Evolutionary conservation across 2,113 vertebrate species (phyloP), one percentile per base, ranked within the genome.

Genomic region (Phyllopteryx taeniolatus): DNA sequence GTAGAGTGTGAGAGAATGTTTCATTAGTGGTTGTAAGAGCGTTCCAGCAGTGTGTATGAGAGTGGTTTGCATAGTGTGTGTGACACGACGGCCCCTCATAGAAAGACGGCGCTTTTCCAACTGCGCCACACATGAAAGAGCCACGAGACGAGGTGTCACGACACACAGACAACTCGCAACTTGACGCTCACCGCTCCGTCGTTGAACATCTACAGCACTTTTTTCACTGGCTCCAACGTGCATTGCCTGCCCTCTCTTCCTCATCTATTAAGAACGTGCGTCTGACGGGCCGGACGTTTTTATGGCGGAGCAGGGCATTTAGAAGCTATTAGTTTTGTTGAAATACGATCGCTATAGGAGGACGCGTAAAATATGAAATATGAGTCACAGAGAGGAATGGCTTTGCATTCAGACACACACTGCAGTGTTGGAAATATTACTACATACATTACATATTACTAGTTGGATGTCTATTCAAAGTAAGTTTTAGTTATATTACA

Each of bases 191-290:
- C n/a, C 43, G 12, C 12, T 73, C 43, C 46, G 79, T 81, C 66
- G 79, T 71, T 86, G 85, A 87, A 89, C 86, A 85, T 86, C 82
- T 80, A 70, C 77, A 74, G 74, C 80, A 80, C 85, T 84, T 88
- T 86, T 72, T 71, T 73, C 67, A 72, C 71, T 67, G 75, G 70
- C 61, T 77, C 39, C 64, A 14, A 20, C 64, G 49, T 47, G 33
- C 43, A 72, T 8, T 73, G 22, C 22, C 47, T 20, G 56, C 63
- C 44, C 43, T 75, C 72, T 72, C 47, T 72, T 72, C 63, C 69
- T 22, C 75, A 27, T 83, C 76, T 81, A 87, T 86, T 81, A 87
- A 31, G 71, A 70, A 83, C 10, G 83, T 86, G 86, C 39, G 73
- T 73, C 76, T 87, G 88, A 89, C 51, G 77, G 56, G 42, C 27